Base-by-base conservation (phyloP, 2,888 invertebrate species). In the Cremastinae sp. region DNA sequence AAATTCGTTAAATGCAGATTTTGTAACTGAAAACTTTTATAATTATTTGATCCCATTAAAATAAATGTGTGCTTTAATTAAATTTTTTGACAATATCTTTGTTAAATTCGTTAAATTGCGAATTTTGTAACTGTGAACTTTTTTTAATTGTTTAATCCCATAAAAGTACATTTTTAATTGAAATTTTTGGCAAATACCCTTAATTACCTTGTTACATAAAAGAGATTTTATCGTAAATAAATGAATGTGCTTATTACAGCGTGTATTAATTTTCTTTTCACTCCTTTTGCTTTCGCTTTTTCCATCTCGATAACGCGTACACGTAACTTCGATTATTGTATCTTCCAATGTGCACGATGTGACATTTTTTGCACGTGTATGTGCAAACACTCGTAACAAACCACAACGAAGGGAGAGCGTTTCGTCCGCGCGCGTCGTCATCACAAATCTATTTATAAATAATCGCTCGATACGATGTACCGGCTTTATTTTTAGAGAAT, bases 401-500 rank as follows among this genome's bases (percentile, higher is more conserved):
- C 22, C 62, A 54, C 53, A 54, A 47, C 34, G 22, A 73, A 16
- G 68, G 65, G 53, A 65, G 20, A 54, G 47, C 61, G 58, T 62
- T 66, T 74, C 74, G 66, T 68, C 68, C 36, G 41, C 62, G 45
- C 45, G 58, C 75, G 75, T 20, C 58, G 64, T 70, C 78, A 71
- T 80, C 78, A 79, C 68, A 49, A 66, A 76, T 70, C 85, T 88
- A 88, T 88, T 88, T 87, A 85, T 87, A 88, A 83, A 76, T 78
- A 80, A 80, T 83, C 86, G 88, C 84, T 88, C 88, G 84, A 88
- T 87, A 88, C 87, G 86, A 86, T 85, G 86, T 86, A 84, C 84
- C 82, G 78, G 77, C 66, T 81, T 80, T 88, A 88, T 88, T 87
- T 88, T 87, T 86, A 88, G 86, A 79, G 73, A 83, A 82, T 84